These are phyloP conservation scores for Gulo gulo DNA, from an alignment of 2,113 vertebrate genomes.

Conservation along the genomic window DNA sequence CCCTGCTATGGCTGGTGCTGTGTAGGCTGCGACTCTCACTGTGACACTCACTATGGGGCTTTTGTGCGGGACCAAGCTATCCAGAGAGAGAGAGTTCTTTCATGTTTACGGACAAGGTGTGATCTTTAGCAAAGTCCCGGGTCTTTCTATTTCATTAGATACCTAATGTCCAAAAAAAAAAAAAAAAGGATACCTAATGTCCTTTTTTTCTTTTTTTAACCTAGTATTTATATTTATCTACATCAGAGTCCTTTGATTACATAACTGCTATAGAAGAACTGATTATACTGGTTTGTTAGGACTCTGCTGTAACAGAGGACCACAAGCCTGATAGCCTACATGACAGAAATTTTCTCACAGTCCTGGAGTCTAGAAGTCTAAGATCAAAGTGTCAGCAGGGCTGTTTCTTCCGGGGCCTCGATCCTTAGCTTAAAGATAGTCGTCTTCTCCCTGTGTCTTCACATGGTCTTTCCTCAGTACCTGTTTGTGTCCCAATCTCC, in stretches of 20 bases:
- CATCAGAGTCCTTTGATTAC: background rate
- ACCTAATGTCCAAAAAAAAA: background rate
- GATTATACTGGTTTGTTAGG: background rate
- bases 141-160: slow-evolving; percentile 2
- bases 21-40: background rate
- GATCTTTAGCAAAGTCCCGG: background rate
- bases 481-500: background rate
- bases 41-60: background rate
- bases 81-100: background rate
- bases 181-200: background rate
- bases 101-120: background rate
- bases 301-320: background rate
- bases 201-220: background rate
- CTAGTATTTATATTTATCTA: background rate
- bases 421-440: background rate
- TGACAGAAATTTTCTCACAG: background rate
- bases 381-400: background rate
- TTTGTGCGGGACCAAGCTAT: background rate
- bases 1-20: background rate
- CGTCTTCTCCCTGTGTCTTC: background rate
- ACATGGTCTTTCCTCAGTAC: background rate
- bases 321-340: background rate
- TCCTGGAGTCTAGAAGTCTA: background rate
- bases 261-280: background rate
- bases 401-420: background rate